These are phyloP conservation scores for Lophius americanus DNA, from an alignment of 2,797 vertebrate species.

Conservation along the genomic window DNA sequence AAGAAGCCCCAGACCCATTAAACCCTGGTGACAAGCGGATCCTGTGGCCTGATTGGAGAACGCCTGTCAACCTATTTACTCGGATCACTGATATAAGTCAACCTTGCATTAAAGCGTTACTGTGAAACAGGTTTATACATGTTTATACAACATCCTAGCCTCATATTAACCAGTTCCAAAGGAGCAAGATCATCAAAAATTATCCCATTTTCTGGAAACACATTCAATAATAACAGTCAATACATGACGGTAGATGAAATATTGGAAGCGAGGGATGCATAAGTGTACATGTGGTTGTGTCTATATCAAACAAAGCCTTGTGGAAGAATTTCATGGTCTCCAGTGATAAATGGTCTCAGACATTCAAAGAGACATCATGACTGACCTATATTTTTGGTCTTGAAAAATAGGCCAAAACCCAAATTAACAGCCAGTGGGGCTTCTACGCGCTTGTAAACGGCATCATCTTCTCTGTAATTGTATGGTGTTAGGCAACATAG, in stretches of 20 bases:
- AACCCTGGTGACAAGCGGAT: not conserved
- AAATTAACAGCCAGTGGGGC: conserved; percentile 75
- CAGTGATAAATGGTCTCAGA: conserved; percentile 75
- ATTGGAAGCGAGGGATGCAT: not conserved
- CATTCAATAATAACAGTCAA: not conserved
- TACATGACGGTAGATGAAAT: not conserved
- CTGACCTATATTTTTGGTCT: conserved; percentile 79
- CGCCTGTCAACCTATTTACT: conserved; percentile 4
- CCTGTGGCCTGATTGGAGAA: conserved; percentile 1
- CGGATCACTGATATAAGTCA: conserved; percentile 5
- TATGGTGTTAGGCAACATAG: conserved; percentile 54
- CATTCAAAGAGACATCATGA: conserved; percentile 68
- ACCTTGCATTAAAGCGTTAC: not conserved
- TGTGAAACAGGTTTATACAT: not conserved
- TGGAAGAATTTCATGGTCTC: conserved; percentile 68
- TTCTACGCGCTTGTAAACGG: conserved; percentile 60
- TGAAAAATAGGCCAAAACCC: conserved; percentile 79
- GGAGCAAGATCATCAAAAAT: conserved; percentile 1
- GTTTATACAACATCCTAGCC: not conserved
- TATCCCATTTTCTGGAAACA: conserved; percentile 6
- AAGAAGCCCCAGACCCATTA: not conserved
- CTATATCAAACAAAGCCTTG: conserved; percentile 68
- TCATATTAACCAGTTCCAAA: conserved; percentile 1
- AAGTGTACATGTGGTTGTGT: not conserved
- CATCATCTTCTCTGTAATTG: conserved; percentile 72